Evolutionary conservation across 2,797 vertebrate genomes (phyloP), one percentile per base, ranked within the genome.

Genomic region (Ctenopoma multispine): DNA sequence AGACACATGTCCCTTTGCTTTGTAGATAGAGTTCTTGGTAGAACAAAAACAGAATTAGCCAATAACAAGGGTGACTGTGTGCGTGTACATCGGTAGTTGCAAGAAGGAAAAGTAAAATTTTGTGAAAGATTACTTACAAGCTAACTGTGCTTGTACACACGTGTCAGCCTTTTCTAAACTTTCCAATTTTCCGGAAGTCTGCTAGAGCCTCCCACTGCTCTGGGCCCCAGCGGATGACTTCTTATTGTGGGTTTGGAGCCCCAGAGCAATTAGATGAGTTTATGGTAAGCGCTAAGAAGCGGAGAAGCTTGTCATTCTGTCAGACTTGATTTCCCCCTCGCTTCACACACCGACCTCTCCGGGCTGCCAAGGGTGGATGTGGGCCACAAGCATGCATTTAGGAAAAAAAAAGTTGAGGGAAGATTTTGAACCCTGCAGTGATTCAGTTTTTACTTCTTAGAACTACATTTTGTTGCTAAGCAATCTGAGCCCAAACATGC

Each of bases 201-300:
- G 64, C 41, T 4, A 79, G 72, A 81, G 83, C 66, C 84, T 87
- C 89, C 87, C 58, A 66, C 87, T 73, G 84, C 72, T 89, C 59
- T 14, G 80, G 82, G 81, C 84, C 86, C 73, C 89, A 80, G 87
- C 72, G 23, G 88, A 92, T 88, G 87, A 90, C 56, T 69, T 90
- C 82, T 91, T 93, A 87, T 91, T 92, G 89, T 92, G 91, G 90
- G 90, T 92, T 87, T 83, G 79, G 81, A 89, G 83, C 82, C 81
- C 80, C 89, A 64, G 58, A 87, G 89, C 91, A 93, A 93, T 94
- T 91, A 93, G 89, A 91, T 92, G 89, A 93, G 90, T 92, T 93
- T 89, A 92, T 89, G 90, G 90, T 91, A 85, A 88, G 90, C 81
- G 69, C 77, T 87, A 84, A 90, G 84, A 87, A 84, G 87, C 84